Evolutionary conservation across 2,797 vertebrate genomes (phyloP).

Genomic region (Halcyon chelicuti): DNA sequence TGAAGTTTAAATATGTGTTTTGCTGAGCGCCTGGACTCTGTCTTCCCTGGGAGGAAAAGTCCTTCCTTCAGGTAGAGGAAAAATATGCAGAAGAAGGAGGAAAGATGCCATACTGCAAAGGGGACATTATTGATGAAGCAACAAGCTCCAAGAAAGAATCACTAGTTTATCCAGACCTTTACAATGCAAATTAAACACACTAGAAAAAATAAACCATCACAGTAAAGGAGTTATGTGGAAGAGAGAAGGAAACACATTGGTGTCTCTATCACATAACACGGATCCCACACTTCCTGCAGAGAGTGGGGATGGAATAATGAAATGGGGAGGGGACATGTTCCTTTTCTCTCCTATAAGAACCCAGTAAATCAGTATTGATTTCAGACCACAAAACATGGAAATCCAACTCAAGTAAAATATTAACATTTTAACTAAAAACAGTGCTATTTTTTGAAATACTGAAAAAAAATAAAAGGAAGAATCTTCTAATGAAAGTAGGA

Average conservation of each 20-base stretch:
- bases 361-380: neutral
- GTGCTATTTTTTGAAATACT: neutral
- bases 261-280: rapidly evolving
- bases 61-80: neutral
- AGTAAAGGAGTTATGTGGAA: neutral
- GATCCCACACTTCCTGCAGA: neutral
- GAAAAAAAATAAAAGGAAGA: neutral
- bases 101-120: neutral
- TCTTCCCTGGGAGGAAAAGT: neutral
- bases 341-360: neutral
- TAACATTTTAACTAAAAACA: neutral
- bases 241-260: neutral
- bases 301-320: too few species aligned
- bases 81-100: neutral
- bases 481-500: neutral
- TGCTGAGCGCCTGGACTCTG: neutral
- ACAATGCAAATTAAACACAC: rapidly evolving
- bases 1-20: neutral
- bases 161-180: neutral
- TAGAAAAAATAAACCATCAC: neutral
- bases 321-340: neutral
- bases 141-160: neutral
- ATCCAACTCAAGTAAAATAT: neutral
- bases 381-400: neutral
- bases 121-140: neutral